These are phyloP conservation scores for Sabatieria punctata DNA, from an alignment of 2,888 invertebrate species.

Conservation along the genomic window DNA sequence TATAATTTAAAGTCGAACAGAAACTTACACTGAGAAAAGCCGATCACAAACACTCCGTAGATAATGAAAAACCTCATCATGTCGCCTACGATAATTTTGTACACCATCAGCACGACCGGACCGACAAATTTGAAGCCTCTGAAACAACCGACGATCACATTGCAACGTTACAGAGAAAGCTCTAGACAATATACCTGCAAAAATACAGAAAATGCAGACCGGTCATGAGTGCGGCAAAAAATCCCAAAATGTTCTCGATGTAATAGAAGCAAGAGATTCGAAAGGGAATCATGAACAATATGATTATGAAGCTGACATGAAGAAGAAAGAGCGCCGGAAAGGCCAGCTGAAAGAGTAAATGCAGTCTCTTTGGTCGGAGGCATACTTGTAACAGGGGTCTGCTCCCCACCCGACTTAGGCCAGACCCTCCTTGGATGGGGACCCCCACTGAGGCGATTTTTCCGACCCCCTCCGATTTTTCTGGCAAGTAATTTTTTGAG, in stretches of 20 bases:
- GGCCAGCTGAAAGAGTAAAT: slow-evolving; percentile 48
- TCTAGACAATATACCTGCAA: not conserved
- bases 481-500: no score
- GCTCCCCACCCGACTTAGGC: no score
- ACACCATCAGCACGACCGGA: slow-evolving; percentile 97
- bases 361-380: no score
- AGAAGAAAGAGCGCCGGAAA: slow-evolving; percentile 84
- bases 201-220: slow-evolving; percentile 80
- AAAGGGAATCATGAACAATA: slow-evolving; percentile 65
- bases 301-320: slow-evolving; percentile 70
- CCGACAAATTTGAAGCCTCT: slow-evolving; percentile 95
- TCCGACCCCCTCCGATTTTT: no score
- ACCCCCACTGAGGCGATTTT: no score
- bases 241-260: slow-evolving; percentile 74
- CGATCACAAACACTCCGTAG: slow-evolving; percentile 88
- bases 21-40: slow-evolving; percentile 71
- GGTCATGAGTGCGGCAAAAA: slow-evolving; percentile 82
- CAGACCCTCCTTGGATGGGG: no score
- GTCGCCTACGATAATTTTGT: slow-evolving; percentile 92
- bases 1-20: not conserved
- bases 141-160: slow-evolving; percentile 24
- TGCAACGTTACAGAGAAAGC: not conserved
- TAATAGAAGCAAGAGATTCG: slow-evolving; percentile 64
- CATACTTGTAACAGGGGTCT: no score
- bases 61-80: slow-evolving; percentile 83